These are phyloP conservation scores for Amphipoea oculea DNA, from an alignment of 2,888 invertebrate species.

Conservation along the genomic window DNA sequence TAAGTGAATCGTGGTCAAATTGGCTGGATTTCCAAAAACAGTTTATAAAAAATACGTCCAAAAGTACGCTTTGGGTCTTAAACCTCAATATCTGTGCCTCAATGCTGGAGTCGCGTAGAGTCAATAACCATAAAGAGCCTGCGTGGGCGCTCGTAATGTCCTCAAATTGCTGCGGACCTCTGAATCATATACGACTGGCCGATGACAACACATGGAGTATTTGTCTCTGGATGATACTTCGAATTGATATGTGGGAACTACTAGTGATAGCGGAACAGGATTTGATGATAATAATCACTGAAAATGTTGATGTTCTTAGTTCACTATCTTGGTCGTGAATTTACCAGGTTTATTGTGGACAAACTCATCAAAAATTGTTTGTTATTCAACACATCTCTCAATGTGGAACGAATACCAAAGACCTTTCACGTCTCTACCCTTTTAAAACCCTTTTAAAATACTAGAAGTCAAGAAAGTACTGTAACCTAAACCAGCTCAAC, in stretches of 20 bases:
- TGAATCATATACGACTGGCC: constrained; percentile 54
- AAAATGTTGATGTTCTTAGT: neutral
- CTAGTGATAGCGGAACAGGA: too few species aligned
- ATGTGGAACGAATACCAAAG: constrained; percentile 9
- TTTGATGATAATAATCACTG: neutral
- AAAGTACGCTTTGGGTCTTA: constrained; percentile 6
- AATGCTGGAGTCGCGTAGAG: constrained; percentile 33
- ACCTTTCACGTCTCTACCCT: neutral
- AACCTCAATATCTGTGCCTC: neutral
- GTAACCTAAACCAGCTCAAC: constrained; percentile 6
- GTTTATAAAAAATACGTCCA: neutral
- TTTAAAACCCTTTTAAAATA: constrained; percentile 29
- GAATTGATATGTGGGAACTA: neutral
- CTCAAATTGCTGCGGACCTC: constrained; percentile 45
- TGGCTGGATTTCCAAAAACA: neutral
- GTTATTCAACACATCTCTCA: neutral
- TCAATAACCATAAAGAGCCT: constrained; percentile 59
- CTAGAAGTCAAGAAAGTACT: constrained; percentile 21
- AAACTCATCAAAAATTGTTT: neutral
- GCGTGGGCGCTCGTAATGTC: constrained; percentile 57
- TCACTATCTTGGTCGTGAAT: neutral
- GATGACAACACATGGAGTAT: constrained; percentile 22
- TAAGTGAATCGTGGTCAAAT: too few species aligned
- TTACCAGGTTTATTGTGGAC: neutral
- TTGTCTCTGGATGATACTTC: constrained; percentile 16